Base-by-base conservation (phyloP, 1,140 invertebrate genomes). In the Chymomyza costata region DNA sequence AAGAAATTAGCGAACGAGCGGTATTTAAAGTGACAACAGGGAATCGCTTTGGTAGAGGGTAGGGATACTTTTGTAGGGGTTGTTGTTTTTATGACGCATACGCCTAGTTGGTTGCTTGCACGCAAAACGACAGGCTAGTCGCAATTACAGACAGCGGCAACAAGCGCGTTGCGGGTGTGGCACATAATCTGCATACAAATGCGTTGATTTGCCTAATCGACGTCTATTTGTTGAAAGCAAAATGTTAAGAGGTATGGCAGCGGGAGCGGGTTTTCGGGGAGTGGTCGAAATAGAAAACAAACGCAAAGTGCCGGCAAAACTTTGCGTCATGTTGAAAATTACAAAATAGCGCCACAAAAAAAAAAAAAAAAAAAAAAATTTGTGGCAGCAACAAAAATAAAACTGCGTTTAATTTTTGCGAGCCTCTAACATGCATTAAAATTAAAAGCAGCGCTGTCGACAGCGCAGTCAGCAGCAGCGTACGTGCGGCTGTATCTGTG, bases 161-260 rank as follows among this genome's bases (percentile, higher is more conserved):
- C 5, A 53, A 25, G 16, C 21, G 38, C 28, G 53, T 28, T 49
- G 58, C 50, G 46, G n/a, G 41, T 65, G 53, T 67, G 60, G 71
- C 70, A 76, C 70, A 78, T 76, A 76, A 76, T 78, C 71, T 78
- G 71, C 71, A 78, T 78, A 78, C 71, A 78, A 78, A 78, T 78
- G 71, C 73, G 71, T 78, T 78, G 71, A 78, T 78, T 78, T 78
- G 71, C 71, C 73, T 78, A 78, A 78, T 80, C 71, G 66, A 78
- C 71, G 71, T 73, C 66, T 76, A 76, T 76, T 76, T 76, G 71
- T 78, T 30, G 25, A 40, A 16, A 17, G 2, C 7, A 6, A 34
- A 32, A 13, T 17, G n/a, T 8, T n/a, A 19, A n/a, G n/a, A n/a
- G n/a, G n/a, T n/a, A n/a, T n/a, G n/a, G n/a, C n/a, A n/a, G n/a